Evolutionary conservation across 2,113 vertebrate species (phyloP).

Genomic region (Eulemur macaco): DNA sequence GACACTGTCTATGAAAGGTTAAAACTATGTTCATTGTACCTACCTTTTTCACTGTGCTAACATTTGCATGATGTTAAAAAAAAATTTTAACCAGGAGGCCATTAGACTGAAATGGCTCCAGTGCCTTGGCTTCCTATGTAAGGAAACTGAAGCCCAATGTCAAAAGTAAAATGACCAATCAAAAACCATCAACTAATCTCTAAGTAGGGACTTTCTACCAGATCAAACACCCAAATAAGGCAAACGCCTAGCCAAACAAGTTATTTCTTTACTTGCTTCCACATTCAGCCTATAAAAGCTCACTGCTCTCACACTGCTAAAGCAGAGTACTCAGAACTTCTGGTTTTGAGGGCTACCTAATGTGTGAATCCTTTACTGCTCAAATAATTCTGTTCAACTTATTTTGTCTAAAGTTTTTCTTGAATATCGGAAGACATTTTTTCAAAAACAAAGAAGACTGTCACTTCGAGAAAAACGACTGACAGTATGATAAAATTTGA

Average conservation of each 20-base stretch:
- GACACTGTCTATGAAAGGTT: background rate
- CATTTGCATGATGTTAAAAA: background rate
- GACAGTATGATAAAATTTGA: background rate
- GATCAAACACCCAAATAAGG: background rate
- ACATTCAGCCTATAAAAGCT: background rate
- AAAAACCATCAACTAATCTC: background rate
- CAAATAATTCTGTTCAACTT: background rate
- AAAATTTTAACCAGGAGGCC: background rate
- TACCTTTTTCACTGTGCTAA: background rate
- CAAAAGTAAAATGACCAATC: background rate
- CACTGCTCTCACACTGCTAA: background rate
- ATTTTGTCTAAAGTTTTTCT: background rate
- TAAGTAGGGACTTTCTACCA: background rate
- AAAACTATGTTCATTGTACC: background rate
- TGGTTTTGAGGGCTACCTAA: background rate
- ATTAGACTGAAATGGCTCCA: background rate
- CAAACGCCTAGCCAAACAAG: background rate
- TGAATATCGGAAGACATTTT: background rate
- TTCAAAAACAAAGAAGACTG: background rate
- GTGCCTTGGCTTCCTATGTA: background rate
- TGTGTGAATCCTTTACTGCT: background rate
- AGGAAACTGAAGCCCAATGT: background rate
- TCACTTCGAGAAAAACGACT: background rate
- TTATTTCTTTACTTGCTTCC: background rate
- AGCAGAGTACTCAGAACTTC: background rate